Conservation (phyloP, 2,888 invertebrate genomes). For the Conchocele bisecta region DNA sequence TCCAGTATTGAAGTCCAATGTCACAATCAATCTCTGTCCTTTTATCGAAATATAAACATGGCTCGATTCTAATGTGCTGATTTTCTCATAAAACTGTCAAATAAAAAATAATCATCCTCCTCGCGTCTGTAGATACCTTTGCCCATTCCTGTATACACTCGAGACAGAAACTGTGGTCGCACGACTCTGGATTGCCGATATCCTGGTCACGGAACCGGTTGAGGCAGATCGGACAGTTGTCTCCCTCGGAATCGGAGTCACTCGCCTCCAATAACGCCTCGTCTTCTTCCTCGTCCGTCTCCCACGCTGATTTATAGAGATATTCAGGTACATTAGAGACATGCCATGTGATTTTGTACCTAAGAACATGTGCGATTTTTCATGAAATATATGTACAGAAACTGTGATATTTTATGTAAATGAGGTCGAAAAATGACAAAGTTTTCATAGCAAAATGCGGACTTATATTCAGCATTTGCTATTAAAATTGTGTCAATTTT, state of each 20-base stretch:
- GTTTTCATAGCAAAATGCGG: no score
- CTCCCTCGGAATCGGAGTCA: constrained; percentile 64
- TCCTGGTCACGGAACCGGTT: constrained; percentile 90
- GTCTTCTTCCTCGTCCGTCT: constrained; percentile 54
- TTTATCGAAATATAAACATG: no score
- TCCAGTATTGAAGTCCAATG: no score
- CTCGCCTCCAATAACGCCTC: constrained; percentile 55
- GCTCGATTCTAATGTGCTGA: no score
- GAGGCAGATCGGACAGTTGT: constrained; percentile 93
- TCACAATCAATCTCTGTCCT: no score
- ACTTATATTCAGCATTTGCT: no score
- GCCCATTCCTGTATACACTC: constrained; percentile 97
- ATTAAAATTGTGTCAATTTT: no score
- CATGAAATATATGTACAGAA: not conserved
- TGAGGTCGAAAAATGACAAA: no score
- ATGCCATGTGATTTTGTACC: not conserved
- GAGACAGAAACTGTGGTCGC: constrained; percentile 95
- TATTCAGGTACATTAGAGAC: not conserved
- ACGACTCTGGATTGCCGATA: constrained; percentile 92
- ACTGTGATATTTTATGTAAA: not conserved
- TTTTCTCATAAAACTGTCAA: no score
- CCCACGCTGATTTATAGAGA: constrained; percentile 29
- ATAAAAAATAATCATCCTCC: no score
- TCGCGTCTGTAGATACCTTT: no score
- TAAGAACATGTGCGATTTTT: not conserved